Evolutionary conservation across 2,888 invertebrate genomes (phyloP).

Genomic region (Lathronympha strigana): DNA sequence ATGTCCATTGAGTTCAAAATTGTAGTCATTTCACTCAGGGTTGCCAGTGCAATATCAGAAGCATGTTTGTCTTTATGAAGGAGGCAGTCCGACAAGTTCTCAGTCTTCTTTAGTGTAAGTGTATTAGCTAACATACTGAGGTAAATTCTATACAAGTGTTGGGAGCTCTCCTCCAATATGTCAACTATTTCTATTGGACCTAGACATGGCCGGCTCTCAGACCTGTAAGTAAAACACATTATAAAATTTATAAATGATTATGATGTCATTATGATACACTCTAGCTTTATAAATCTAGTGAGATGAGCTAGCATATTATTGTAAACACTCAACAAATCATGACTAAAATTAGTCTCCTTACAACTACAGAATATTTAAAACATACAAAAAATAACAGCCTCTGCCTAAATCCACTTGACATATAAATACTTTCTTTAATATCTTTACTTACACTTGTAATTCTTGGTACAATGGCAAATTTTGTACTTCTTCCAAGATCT

Average conservation of each 20-base stretch:
- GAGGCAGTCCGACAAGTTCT: constrained; percentile 65
- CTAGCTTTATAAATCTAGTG: no score
- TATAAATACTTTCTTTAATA: background rate
- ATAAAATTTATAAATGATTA: background rate
- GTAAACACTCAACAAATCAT: no score
- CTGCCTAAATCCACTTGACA: background rate
- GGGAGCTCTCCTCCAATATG: constrained; percentile 70
- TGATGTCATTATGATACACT: background rate
- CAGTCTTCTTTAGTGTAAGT: constrained; percentile 67
- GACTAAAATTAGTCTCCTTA: no score
- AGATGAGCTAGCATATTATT: no score
- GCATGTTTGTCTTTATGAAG: constrained; percentile 73
- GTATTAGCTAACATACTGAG: constrained; percentile 72
- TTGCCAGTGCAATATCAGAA: constrained; percentile 69
- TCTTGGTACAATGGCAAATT: constrained; percentile 72
- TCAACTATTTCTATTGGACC: constrained; percentile 67
- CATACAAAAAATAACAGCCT: background rate
- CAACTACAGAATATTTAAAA: no score
- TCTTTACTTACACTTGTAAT: constrained; percentile 51
- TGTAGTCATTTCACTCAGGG: constrained; percentile 67
- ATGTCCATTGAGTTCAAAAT: constrained; percentile 74
- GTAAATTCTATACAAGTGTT: constrained; percentile 73
- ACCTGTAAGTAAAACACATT: constrained; percentile 45
- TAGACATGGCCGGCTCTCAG: constrained; percentile 50
- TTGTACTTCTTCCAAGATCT: constrained; percentile 68